These are phyloP conservation scores for Epirrhoe alternata DNA, from an alignment of 2,888 invertebrate genomes.

Conservation along the genomic window DNA sequence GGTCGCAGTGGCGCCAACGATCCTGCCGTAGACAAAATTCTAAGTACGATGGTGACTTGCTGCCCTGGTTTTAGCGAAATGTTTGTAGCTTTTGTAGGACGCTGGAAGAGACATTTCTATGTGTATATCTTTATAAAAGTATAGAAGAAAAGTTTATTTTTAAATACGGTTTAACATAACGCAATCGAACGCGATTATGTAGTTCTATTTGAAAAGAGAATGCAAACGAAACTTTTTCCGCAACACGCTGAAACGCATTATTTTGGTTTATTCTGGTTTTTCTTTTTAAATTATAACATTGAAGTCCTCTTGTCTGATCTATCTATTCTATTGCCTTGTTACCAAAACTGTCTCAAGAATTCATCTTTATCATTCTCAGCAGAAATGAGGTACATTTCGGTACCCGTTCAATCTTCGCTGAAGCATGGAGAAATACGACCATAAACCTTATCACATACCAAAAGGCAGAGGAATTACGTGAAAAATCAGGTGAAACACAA, in stretches of 20 bases:
- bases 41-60: constrained; percentile 69
- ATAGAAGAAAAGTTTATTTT: too few relatives aligned
- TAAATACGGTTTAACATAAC: too few relatives aligned
- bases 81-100: constrained; percentile 43
- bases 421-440: constrained; percentile 72
- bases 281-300: background rate
- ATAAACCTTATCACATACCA: constrained; percentile 65
- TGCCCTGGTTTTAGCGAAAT: constrained; percentile 53
- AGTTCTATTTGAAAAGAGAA: background rate
- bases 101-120: constrained; percentile 35
- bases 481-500: constrained; percentile 63
- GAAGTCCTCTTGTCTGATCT: constrained; percentile 8
- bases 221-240: background rate
- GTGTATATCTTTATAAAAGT: too few relatives aligned
- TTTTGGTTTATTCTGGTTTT: background rate
- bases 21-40: constrained; percentile 83
- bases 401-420: constrained; percentile 70
- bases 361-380: constrained; percentile 38
- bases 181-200: background rate
- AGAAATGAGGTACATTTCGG: constrained; percentile 55
- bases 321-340: constrained; percentile 37
- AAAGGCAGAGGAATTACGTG: constrained; percentile 62
- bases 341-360: constrained; percentile 33
- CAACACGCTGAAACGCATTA: background rate
- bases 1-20: constrained; percentile 80